Evolutionary conservation across 2,888 invertebrate genomes (phyloP).

Genomic region (Rhagophthalmus giganteus): DNA sequence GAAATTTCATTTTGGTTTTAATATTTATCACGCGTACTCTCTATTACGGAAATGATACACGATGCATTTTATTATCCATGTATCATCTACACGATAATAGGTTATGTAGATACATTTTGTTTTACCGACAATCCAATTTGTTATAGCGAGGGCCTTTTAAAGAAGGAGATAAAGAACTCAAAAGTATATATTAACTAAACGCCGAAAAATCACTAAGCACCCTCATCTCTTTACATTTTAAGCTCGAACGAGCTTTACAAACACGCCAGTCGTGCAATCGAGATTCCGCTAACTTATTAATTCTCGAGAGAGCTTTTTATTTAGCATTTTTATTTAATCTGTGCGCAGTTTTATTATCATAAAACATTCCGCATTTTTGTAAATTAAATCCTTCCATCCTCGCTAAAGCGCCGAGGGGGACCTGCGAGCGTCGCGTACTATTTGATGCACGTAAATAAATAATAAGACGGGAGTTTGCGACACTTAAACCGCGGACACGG

Average conservation of each 20-base stretch:
- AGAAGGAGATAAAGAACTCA: neutral
- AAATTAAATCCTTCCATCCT: conserved; percentile 52
- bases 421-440: conserved; percentile 34
- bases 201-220: conserved; percentile 16
- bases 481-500: conserved; percentile 48
- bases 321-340: conserved; percentile 56
- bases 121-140: conserved; percentile 7
- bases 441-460: conserved; percentile 50
- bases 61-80: conserved; percentile 19
- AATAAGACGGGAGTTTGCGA: conserved; percentile 43
- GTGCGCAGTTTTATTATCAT: conserved; percentile 55
- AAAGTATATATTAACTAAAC: conserved; percentile 13
- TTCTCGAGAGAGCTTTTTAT: conserved; percentile 53
- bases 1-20: conserved; percentile 47
- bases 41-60: conserved; percentile 26
- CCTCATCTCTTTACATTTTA: conserved; percentile 25
- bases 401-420: conserved; percentile 29
- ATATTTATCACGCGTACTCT: conserved; percentile 44
- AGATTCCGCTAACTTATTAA: conserved; percentile 51
- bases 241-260: conserved; percentile 27
- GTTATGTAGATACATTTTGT: conserved; percentile 21
- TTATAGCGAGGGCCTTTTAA: conserved; percentile 5
- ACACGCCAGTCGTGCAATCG: conserved; percentile 24
- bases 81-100: conserved; percentile 21
- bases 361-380: conserved; percentile 55